Evolutionary conservation across 2,888 invertebrate species (phyloP).

Genomic region (Minunthozetes semirufus): DNA sequence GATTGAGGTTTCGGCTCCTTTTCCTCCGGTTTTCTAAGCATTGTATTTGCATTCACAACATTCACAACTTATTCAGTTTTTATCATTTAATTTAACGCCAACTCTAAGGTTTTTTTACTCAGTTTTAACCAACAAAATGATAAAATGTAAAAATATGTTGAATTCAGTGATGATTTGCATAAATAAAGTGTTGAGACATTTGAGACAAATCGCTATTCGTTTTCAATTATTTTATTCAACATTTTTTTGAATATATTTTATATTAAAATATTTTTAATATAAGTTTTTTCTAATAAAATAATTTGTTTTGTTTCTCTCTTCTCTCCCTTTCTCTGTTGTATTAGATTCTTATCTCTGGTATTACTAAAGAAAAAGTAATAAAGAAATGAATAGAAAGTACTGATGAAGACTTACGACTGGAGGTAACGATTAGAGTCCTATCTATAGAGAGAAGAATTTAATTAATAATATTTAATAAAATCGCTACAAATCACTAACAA

Average conservation of each 20-base stretch:
- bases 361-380: too few relatives aligned
- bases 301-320: neutral
- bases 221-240: neutral
- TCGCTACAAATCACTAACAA: neutral
- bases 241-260: too few relatives aligned
- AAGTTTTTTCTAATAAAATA: neutral
- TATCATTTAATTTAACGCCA: neutral
- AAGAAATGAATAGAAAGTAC: neutral
- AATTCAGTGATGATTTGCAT: neutral
- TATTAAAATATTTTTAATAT: neutral
- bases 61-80: neutral
- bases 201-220: neutral
- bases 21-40: too few relatives aligned
- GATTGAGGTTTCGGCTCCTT: too few relatives aligned
- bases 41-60: too few relatives aligned
- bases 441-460: constrained; percentile 1
- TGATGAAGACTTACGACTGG: constrained; percentile 13
- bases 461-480: constrained; percentile 5
- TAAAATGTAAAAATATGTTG: constrained; percentile 9
- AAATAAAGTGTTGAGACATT: neutral
- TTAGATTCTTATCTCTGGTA: too few relatives aligned
- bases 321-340: neutral
- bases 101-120: neutral
- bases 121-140: neutral
- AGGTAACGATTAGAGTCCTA: constrained; percentile 27